These are phyloP conservation scores for Euproctis similis DNA, from an alignment of 2,888 invertebrate genomes.

Conservation along the genomic window DNA sequence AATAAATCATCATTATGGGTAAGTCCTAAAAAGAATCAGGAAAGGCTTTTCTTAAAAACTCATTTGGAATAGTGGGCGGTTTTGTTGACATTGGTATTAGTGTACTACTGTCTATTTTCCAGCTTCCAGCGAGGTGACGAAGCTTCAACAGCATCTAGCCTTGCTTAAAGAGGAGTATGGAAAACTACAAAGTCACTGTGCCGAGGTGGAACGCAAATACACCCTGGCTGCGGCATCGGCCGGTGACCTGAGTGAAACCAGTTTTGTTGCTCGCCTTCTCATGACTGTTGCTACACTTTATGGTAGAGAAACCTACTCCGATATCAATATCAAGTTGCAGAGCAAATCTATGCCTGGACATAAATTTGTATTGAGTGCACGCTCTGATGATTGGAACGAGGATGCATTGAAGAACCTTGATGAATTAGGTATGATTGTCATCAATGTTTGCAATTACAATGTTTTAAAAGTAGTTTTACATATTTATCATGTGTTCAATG, in stretches of 20 bases:
- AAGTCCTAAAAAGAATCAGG: conserved; percentile 18
- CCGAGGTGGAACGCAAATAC: conserved; percentile 89
- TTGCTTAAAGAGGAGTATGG: conserved; percentile 93
- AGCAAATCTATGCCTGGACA: conserved; percentile 87
- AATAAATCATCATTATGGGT: conserved; percentile 57
- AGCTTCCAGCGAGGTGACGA: conserved; percentile 78
- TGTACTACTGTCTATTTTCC: conserved; percentile 44
- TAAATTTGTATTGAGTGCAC: conserved; percentile 90
- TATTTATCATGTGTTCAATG: no score
- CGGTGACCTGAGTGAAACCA: conserved; percentile 80
- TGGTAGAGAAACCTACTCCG: conserved; percentile 87
- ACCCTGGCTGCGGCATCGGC: conserved; percentile 83
- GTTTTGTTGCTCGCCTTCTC: conserved; percentile 89
- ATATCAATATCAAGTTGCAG: conserved; percentile 84
- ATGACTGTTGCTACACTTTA: conserved; percentile 88
- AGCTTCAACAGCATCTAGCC: conserved; percentile 88
- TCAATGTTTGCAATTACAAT: no score
- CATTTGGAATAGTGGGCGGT: conserved; percentile 58
- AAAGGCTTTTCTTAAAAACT: conserved; percentile 21
- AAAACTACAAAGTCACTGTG: conserved; percentile 87
- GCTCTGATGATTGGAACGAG: conserved; percentile 91
- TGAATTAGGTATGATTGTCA: conserved; percentile 84
- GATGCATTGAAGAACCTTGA: conserved; percentile 79
- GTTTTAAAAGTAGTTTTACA: no score
- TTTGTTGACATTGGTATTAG: conserved; percentile 29